A percentile compares a stretch with the other conserved stretches of the same genome.
Evolutionary conservation across 2,888 invertebrate genomes (phyloP).

Genomic region (Clunio marinus): DNA sequence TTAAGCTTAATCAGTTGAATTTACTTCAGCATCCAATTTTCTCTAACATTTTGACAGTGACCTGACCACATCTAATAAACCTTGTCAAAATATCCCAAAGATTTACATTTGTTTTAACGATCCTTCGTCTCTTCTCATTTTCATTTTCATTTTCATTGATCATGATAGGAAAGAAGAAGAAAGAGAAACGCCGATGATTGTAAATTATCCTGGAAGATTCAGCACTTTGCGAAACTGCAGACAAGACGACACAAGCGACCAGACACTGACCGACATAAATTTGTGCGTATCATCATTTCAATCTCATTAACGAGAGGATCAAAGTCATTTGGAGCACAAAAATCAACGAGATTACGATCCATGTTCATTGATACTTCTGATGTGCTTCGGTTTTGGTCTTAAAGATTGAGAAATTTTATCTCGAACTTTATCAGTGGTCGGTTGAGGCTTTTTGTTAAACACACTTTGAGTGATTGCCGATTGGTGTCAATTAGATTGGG

Average conservation of each 20-base stretch:
- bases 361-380: not conserved
- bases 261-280: not conserved
- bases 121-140: not conserved
- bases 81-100: not conserved
- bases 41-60: no score
- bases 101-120: slow-evolving; percentile 1
- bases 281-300: not conserved
- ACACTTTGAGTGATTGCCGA: no score
- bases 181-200: slow-evolving; percentile 12
- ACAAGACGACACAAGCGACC: not conserved
- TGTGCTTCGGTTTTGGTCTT: not conserved
- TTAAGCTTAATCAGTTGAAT: no score
- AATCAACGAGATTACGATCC: not conserved
- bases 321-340: slow-evolving; percentile 2
- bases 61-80: no score
- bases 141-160: slow-evolving; percentile 1
- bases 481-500: not conserved
- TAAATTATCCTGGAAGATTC: slow-evolving; percentile 28
- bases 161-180: not conserved
- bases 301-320: not conserved
- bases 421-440: no score
- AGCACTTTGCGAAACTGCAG: slow-evolving; percentile 4
- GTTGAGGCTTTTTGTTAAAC: no score
- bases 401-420: not conserved
- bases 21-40: no score